Percentiles rank a stretch among this genome's conserved stretches.
Conservation (phyloP, 2,797 vertebrate genomes). For the Coregonus sp. region DNA sequence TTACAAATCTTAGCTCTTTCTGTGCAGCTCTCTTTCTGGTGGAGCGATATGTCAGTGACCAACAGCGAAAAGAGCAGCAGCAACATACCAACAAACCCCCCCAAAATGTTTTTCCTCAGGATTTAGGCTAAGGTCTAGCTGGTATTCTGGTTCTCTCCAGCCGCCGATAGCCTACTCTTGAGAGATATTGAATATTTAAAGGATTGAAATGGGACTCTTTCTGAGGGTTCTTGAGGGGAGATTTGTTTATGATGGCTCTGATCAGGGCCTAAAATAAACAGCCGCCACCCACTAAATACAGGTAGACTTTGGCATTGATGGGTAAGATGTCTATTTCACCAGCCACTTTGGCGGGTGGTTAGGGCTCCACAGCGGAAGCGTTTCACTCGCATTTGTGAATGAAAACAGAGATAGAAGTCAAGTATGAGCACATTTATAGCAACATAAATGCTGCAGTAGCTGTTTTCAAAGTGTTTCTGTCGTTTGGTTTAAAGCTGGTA, state of each 20-base stretch:
- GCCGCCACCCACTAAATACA: too few relatives aligned
- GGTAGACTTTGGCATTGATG: too few relatives aligned
- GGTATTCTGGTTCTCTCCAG: conserved; percentile 47
- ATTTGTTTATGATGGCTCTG: conserved; percentile 69
- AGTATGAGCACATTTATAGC: too few relatives aligned
- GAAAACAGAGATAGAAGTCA: too few relatives aligned
- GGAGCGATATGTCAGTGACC: conserved; percentile 61
- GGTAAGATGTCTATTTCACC: too few relatives aligned
- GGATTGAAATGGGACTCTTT: conserved; percentile 52
- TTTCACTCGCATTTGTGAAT: too few relatives aligned
- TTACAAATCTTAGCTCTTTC: conserved; percentile 73
- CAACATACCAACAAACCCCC: conserved; percentile 55
- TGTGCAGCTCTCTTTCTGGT: conserved; percentile 54
- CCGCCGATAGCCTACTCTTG: conserved; percentile 48
- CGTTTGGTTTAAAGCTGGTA: too few relatives aligned
- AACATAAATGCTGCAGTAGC: too few relatives aligned
- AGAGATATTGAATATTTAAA: conserved; percentile 72
- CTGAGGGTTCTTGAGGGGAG: conserved; percentile 59
- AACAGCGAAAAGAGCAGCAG: conserved; percentile 42
- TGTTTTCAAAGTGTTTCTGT: too few relatives aligned
- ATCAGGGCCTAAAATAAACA: background rate
- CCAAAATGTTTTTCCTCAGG: conserved; percentile 17
- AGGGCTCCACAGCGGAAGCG: too few relatives aligned
- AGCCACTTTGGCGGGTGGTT: too few relatives aligned
- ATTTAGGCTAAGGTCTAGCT: conserved; percentile 49